Conservation (phyloP, 2,888 invertebrate genomes). For the Sminthurides aquaticus region DNA sequence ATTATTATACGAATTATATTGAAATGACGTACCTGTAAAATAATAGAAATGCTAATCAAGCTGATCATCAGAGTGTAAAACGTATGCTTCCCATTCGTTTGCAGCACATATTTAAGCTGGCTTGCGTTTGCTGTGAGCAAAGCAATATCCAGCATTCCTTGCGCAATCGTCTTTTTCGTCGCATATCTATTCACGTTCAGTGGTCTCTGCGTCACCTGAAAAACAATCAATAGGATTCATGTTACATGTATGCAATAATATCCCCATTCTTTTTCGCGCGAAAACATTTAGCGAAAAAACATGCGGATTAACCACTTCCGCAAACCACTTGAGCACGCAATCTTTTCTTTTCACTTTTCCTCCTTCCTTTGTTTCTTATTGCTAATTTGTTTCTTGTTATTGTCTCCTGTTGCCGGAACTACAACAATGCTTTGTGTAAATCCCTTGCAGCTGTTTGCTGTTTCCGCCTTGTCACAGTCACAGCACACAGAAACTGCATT, state of each 20-base stretch:
- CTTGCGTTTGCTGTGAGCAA: conserved; percentile 68
- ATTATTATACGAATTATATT: too few species aligned
- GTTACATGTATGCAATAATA: too few species aligned
- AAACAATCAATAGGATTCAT: too few species aligned
- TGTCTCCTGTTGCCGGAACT: too few species aligned
- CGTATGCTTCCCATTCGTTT: conserved; percentile 68
- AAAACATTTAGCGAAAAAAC: not conserved
- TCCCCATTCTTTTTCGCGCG: not conserved
- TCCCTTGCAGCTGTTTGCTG: too few species aligned
- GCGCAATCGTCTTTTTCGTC: conserved; percentile 84
- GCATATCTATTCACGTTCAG: conserved; percentile 82
- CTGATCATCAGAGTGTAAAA: conserved; percentile 74
- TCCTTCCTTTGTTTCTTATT: too few species aligned
- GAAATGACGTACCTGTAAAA: conserved; percentile 77
- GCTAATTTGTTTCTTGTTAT: too few species aligned
- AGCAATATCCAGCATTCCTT: conserved; percentile 83
- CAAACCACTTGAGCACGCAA: too few species aligned
- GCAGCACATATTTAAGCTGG: conserved; percentile 76
- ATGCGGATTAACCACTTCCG: not conserved
- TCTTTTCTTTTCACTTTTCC: too few species aligned
- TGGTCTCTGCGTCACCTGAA: conserved; percentile 41
- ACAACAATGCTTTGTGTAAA: too few species aligned
- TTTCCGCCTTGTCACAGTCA: too few species aligned
- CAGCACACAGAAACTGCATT: too few species aligned
- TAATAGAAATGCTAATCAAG: conserved; percentile 71